Conservation (phyloP, 2,113 vertebrate species). For the Microtus ochrogaster region DNA sequence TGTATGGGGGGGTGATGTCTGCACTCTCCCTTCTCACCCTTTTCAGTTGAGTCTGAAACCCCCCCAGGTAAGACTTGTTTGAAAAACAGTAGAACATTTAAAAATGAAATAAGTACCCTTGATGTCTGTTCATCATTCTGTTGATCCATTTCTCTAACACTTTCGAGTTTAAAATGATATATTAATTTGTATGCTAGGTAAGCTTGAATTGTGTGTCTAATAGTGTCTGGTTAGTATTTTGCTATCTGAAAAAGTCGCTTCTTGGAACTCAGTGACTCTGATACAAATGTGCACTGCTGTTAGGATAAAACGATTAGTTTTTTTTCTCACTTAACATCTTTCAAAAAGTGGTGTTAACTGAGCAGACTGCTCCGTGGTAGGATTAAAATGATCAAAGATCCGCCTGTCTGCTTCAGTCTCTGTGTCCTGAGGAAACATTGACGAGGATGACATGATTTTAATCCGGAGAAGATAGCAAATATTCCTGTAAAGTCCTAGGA, state of each 20-base stretch:
- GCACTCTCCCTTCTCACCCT: background rate
- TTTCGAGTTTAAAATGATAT: background rate
- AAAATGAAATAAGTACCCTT: background rate
- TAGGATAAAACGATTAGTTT: background rate
- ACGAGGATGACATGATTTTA: background rate
- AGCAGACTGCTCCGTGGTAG: background rate
- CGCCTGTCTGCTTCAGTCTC: background rate
- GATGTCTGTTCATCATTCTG: background rate
- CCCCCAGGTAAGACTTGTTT: background rate
- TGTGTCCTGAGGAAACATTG: background rate
- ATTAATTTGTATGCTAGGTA: background rate
- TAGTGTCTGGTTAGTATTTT: background rate
- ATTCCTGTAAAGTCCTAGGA: background rate
- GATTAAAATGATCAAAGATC: background rate
- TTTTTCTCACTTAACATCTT: background rate
- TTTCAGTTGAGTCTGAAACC: background rate
- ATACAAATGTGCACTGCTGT: background rate
- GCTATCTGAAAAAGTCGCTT: background rate
- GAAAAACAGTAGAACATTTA: background rate
- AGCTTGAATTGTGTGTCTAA: background rate
- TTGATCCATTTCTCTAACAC: background rate
- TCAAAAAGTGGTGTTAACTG: background rate
- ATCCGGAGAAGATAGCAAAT: background rate
- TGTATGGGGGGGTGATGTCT: fast-evolving
- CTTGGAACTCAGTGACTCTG: background rate